Evolutionary conservation across 2,797 vertebrate species (phyloP).

Genomic region (Limosa lapponica): DNA sequence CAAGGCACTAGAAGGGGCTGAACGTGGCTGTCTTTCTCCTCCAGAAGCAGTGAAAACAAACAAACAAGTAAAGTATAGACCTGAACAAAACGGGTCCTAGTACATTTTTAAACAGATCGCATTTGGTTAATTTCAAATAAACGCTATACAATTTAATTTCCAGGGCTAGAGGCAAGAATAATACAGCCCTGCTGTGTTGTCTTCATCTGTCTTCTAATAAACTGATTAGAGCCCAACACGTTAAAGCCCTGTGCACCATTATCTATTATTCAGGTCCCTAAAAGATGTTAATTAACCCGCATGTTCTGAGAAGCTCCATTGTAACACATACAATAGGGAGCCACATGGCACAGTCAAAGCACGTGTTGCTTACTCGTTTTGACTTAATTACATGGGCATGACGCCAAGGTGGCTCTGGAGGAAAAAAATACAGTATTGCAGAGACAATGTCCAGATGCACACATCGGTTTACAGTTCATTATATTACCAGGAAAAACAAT

Average conservation of each 20-base stretch:
- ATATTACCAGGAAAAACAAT: not conserved
- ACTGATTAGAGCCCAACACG: conserved; percentile 78
- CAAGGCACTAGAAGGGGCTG: not conserved
- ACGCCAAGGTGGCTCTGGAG: conserved; percentile 4
- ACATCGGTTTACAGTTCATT: not conserved
- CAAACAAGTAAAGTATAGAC: conserved; percentile 44
- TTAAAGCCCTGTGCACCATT: conserved; percentile 63
- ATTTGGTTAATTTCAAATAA: conserved; percentile 46
- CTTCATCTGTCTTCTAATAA: conserved; percentile 80
- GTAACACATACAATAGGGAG: conserved; percentile 45
- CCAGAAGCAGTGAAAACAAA: conserved; percentile 32
- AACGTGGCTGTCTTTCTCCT: not conserved
- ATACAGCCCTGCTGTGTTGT: conserved; percentile 74
- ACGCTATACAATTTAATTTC: conserved; percentile 42
- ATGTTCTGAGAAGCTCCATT: conserved; percentile 51
- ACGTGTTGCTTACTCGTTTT: conserved; percentile 39
- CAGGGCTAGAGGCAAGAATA: conserved; percentile 54
- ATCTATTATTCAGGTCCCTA: conserved; percentile 73
- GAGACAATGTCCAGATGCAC: not conserved
- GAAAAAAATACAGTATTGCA: not conserved
- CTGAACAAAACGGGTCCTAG: not conserved
- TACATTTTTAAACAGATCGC: conserved; percentile 47
- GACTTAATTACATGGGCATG: conserved; percentile 61
- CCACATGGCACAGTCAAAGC: conserved; percentile 19
- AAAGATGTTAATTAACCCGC: conserved; percentile 77